Base-by-base conservation (phyloP, 2,113 vertebrate genomes). In the Sinocyclocheilus anshuiensis region DNA sequence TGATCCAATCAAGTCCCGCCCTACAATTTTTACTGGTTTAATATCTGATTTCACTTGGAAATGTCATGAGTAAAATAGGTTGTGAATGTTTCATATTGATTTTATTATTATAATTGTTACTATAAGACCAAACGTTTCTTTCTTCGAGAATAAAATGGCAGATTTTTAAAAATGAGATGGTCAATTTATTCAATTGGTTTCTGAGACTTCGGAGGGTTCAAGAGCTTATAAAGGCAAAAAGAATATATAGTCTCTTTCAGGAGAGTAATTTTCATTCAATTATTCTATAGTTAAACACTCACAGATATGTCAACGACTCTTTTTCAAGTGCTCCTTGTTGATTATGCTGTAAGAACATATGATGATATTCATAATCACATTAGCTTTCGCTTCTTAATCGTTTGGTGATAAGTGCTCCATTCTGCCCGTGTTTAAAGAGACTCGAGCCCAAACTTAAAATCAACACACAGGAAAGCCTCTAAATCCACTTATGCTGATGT, bases 401-500 rank as follows among this genome's bases (percentile, higher is more conserved):
- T 87, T 81, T 80, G 76, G 79, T 33, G 79, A 77, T 53, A 81
- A 77, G 83, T 81, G 83, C 63, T 86, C 77, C 45, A 77, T 81
- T 81, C 50, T 78, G 59, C 86, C 48, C 8, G 24, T 45, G 81
- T 72, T 22, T 63, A 61, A 63, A 80, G 57, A 39, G 33, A 80
- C 67, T 63, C 26, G 22, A 81, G 65, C 42, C 86, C 59, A 59
- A 81, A 85, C 71, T 76, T 24, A 72, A 87, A 85, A 89, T 87
- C 55, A 79, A 83, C 72, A 77, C 48, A 24, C 29, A 18, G 55
- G 55, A 84, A 89, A 78, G 69, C 83, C 77, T 67, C 78, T 84
- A 84, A 86, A 88, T 88, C 89, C 84, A 81, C 84, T 89, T 89
- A 87, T 85, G 26, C 86, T 86, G 88, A 89, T 87, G 77, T 84